These are phyloP conservation scores for Orchesellides sinensis DNA, from an alignment of 2,888 invertebrate species.

Conservation along the genomic window DNA sequence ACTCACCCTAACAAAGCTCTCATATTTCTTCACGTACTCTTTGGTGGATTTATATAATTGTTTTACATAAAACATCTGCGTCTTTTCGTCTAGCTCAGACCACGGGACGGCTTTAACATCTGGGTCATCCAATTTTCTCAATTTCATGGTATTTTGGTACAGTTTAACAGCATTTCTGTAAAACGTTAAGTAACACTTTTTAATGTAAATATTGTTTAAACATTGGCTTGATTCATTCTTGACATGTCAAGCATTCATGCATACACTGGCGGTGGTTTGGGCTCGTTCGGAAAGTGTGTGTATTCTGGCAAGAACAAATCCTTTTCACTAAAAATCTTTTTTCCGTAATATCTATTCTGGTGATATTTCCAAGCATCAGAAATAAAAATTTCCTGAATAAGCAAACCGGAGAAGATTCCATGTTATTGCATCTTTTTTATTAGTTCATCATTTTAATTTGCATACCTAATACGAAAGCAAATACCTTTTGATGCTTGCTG, in stretches of 20 bases:
- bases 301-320: background rate
- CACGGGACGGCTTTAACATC: conserved; percentile 21
- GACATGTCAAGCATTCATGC: conserved; percentile 35
- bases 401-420: background rate
- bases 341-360: background rate
- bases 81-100: conserved; percentile 52
- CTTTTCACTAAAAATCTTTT: background rate
- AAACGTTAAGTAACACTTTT: background rate
- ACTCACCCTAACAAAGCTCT: conserved; percentile 66
- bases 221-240: background rate
- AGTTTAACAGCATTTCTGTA: conserved; percentile 54
- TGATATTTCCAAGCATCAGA: conserved; percentile 50
- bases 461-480: background rate
- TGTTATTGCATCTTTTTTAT: background rate
- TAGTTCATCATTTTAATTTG: background rate
- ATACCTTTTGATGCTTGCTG: conserved; percentile 65
- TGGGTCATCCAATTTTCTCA: background rate
- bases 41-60: conserved; percentile 57
- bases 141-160: conserved; percentile 33
- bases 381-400: conserved; percentile 56
- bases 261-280: conserved; percentile 64
- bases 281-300: conserved; percentile 59
- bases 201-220: background rate
- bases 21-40: conserved; percentile 64
- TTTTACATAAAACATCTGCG: conserved; percentile 59